Conservation (phyloP, 2,888 invertebrate species). For the Cantharis nigra region DNA sequence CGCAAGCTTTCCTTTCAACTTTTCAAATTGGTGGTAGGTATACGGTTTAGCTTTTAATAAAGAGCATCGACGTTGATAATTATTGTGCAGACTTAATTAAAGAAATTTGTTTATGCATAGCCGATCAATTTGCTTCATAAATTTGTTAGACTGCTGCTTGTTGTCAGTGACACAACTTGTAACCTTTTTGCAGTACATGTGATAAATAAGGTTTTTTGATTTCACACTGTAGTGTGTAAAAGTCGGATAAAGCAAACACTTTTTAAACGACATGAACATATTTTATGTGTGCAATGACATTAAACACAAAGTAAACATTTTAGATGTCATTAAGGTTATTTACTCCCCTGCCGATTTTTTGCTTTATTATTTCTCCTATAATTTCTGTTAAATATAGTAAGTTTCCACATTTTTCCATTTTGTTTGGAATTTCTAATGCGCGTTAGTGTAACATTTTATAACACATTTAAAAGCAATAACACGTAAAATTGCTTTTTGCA, state of each 20-base stretch:
- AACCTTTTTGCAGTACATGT: not conserved
- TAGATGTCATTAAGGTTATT: not conserved
- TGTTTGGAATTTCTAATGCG: not conserved
- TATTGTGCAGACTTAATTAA: not conserved
- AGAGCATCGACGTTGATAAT: not conserved
- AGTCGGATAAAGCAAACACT: not conserved
- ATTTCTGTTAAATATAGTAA: not conserved
- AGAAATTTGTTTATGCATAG: not conserved
- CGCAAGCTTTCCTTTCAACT: not conserved
- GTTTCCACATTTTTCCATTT: not conserved
- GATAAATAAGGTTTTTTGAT: not conserved
- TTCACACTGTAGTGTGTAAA: not conserved
- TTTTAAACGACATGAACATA: not conserved
- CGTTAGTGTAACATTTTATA: not conserved
- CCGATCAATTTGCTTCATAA: not conserved
- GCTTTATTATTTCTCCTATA: not conserved
- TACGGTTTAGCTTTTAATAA: not conserved
- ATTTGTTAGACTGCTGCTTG: not conserved
- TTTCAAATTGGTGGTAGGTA: not conserved
- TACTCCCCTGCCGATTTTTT: not conserved
- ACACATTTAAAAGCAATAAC: not conserved
- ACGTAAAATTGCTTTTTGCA: constrained; percentile 1
- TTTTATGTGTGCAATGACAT: not conserved
- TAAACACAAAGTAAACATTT: not conserved
- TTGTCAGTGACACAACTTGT: not conserved